Evolutionary conservation across 2,797 vertebrate species (phyloP).

Genomic region (Gobionotothen gibberifrons): DNA sequence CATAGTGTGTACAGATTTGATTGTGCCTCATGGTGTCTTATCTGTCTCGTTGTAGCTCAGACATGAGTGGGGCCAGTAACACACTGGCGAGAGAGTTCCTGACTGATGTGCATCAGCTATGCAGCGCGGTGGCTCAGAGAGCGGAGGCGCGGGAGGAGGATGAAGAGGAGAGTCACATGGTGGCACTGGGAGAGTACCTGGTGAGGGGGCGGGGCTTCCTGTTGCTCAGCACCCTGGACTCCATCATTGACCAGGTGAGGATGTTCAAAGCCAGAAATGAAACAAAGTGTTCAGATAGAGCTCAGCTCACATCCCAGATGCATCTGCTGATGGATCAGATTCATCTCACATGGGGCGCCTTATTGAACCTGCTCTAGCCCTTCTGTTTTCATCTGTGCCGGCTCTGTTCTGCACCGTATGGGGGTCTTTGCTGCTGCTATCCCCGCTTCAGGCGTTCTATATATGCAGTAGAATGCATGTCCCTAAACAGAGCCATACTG

Average conservation of each 20-base stretch:
- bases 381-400: no score
- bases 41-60: slow-evolving; percentile 83
- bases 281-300: no score
- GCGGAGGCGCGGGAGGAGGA: slow-evolving; percentile 91
- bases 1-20: not conserved
- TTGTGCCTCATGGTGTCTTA: not conserved
- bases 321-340: no score
- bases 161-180: slow-evolving; percentile 96
- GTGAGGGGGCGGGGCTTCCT: slow-evolving; percentile 93
- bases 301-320: no score
- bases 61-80: slow-evolving; percentile 98
- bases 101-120: slow-evolving; percentile 95
- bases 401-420: no score
- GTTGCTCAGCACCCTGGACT: slow-evolving; percentile 92
- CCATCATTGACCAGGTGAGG: slow-evolving; percentile 94
- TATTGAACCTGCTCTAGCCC: no score
- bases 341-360: no score
- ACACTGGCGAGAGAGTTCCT: slow-evolving; percentile 97
- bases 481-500: no score
- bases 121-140: slow-evolving; percentile 94
- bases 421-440: no score
- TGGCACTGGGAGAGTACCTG: slow-evolving; percentile 95
- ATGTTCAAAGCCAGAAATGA: not conserved
- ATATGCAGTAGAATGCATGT: no score
- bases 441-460: no score